Evolutionary conservation across 2,888 invertebrate genomes (phyloP), one percentile per base, ranked within the genome.

Genomic region (Pyrrhosoma nymphula): DNA sequence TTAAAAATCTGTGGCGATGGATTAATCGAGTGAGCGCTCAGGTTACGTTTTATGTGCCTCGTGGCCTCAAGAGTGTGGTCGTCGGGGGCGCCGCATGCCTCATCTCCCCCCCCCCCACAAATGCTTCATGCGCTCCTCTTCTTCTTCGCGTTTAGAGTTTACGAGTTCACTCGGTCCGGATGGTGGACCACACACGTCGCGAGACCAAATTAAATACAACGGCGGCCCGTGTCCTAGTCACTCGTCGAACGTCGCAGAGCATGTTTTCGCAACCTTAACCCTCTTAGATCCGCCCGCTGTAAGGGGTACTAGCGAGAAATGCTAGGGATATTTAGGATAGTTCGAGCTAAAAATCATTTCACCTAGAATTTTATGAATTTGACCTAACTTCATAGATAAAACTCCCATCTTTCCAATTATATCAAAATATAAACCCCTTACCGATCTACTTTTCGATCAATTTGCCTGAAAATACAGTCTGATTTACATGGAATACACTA

Each of bases 1-100:
- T 82, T 82, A 82, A 82, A 35, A 82, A 82, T 82, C 82, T 35
- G 82, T 82, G 82, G 82, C 30, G 82, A 82, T 82, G 82, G 82
- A 82, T 82, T 82, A 82, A 82, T 82, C 82, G 82, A 30, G 82
- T 30, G 2, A 23, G 82, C 35, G 82, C 82, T 82, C 82, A 82
- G 82, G 82, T 82, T 82, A 82, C 82, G 30, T 82, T 82, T 82
- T 35, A 82, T 82, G 35, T 35, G 35, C 35, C 82, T 3, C 35
- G 82, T 12, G 26, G 10, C 18, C 82, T 82, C 82, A 16, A 82
- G 82, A 26, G 35, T 35, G 82, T 18, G 35, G 82, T 30, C 12
- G 82, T 16, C 30, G 82, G 35, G 82, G 75, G 82, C 35, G 82
- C 82, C 82, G 6, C 35, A 16, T 26, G 16, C 35, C 35, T 4